Evolutionary conservation across 2,113 vertebrate genomes (phyloP).

Genomic region (Semicossyphus pulcher): DNA sequence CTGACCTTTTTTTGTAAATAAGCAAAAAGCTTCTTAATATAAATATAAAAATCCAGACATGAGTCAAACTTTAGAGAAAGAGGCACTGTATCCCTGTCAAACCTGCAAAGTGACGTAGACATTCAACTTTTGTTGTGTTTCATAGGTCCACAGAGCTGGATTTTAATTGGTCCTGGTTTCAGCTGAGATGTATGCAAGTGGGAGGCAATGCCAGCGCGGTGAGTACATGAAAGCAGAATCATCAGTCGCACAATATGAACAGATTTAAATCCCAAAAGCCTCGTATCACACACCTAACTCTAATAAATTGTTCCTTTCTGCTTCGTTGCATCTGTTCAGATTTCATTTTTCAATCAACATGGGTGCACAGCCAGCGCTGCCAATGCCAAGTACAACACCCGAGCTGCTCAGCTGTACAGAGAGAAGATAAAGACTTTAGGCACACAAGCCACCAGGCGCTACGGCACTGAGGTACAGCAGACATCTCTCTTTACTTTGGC

Average conservation of each 20-base stretch:
- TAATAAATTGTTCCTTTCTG: background rate
- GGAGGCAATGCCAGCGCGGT: constrained; percentile 95
- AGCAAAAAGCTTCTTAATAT: too few species aligned
- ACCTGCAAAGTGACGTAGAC: too few species aligned
- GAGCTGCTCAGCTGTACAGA: constrained; percentile 89
- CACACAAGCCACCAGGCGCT: constrained; percentile 87
- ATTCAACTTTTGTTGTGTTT: background rate
- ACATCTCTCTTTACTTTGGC: background rate
- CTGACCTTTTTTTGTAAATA: too few species aligned
- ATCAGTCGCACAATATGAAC: background rate
- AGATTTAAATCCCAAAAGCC: background rate
- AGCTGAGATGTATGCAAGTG: constrained; percentile 96
- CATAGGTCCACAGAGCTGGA: constrained; percentile 96
- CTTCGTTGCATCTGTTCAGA: constrained; percentile 78
- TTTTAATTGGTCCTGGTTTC: constrained; percentile 98
- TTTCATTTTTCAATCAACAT: constrained; percentile 91
- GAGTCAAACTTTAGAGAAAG: too few species aligned
- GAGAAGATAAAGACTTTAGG: constrained; percentile 91
- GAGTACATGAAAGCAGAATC: constrained; percentile 69
- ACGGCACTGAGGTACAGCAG: constrained; percentile 90
- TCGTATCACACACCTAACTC: fast-evolving
- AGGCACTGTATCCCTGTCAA: too few species aligned
- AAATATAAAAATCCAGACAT: too few species aligned
- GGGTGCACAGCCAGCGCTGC: constrained; percentile 88
- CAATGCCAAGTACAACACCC: constrained; percentile 94